Evolutionary conservation across 1,140 invertebrate genomes (phyloP), one percentile per base, ranked within the genome.

Genomic region (Cheumatopsyche charites): DNA sequence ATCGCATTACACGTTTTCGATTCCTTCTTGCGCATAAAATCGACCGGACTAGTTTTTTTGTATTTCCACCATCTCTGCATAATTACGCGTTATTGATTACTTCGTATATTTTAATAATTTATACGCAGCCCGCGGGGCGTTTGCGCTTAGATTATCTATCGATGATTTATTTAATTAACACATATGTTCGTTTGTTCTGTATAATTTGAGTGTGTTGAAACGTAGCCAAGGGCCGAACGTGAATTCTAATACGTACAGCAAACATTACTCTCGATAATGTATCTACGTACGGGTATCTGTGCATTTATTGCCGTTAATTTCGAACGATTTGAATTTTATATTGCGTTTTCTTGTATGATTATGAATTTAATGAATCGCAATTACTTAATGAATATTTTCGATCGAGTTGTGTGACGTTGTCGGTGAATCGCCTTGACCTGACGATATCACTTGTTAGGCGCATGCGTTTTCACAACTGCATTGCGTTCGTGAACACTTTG

Each of bases 71-170:
- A 4, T 9, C 29, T 3, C 29, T 15, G 43, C 43, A 15, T 47
- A 47, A 47, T 47, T 47, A 47, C 43, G 43, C 43, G 11, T 47
- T 47, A 47, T 47, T 47, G 43, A 47, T 47, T 47, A 15, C 43
- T 47, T 13, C 15, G 15, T 15, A 47, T 47, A 47, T 47, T 47
- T 47, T 47, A 47, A 47, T 47, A 47, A 47, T 47, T 47, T 47
- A 47, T 47, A 15, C 15, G 11, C 3, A n/a, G 15, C 12, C 43
- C 43, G 15, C 43, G 11, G 43, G 43, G 12, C 13, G 43, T 47
- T 47, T 47, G 15, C 4, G 11, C 13, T 13, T 4, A 47, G 11
- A 47, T 47, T 47, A 47, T 47, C 43, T 47, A 47, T 47, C 15
- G 12, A 13, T 47, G 43, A 47, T 47, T 47, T 47, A 47, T 47